phyloP scores from a whole-genome alignment of 2,888 invertebrate genomes.

The Drosophila picticornis region DNA sequence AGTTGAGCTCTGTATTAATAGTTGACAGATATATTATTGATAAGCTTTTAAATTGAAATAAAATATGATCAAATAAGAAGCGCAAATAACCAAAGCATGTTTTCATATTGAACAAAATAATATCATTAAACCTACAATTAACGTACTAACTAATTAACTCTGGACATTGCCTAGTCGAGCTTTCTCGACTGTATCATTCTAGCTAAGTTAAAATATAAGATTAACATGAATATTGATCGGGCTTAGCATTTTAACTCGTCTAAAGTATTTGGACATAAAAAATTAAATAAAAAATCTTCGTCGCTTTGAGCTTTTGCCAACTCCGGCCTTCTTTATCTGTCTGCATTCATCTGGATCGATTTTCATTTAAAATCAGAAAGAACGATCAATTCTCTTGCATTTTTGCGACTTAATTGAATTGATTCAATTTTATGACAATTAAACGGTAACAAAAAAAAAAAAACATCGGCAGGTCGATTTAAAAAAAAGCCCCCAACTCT shows the following conservation, averaged over 20 bases:
- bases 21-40: background rate
- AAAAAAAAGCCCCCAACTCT: background rate
- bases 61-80: background rate
- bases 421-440: constrained; percentile 67
- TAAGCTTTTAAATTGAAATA: background rate
- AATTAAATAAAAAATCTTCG: background rate
- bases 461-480: background rate
- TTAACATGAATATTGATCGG: background rate
- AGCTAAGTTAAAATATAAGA: background rate
- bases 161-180: background rate
- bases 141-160: background rate
- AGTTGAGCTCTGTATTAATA: background rate
- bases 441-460: constrained; percentile 34
- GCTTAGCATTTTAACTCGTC: too few relatives aligned
- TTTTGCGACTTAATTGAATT: constrained; percentile 66
- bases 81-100: background rate
- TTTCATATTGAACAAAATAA: background rate
- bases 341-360: too few relatives aligned
- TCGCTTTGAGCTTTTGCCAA: background rate
- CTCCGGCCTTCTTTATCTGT: background rate
- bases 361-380: background rate
- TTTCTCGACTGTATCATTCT: background rate
- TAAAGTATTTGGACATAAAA: background rate
- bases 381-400: constrained; percentile 6
- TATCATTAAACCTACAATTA: background rate